Conservation (phyloP, 2,888 invertebrate genomes). For the Diplazon laetatorius region DNA sequence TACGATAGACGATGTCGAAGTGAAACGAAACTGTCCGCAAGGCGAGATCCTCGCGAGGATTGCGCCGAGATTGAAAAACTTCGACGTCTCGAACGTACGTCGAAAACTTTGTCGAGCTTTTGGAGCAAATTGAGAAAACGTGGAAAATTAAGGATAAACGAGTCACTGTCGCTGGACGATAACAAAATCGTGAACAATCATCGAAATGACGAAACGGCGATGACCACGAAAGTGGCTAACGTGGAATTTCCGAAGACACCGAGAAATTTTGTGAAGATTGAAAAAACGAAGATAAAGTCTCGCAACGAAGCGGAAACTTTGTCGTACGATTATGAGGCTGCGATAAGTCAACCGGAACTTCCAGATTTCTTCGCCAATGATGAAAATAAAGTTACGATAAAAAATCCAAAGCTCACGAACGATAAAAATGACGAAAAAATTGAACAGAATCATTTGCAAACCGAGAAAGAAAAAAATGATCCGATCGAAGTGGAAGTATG, state of each 20-base stretch:
- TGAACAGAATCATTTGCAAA: neutral
- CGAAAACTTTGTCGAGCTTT: conserved; percentile 65
- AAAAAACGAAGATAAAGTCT: conserved; percentile 35
- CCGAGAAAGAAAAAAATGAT: neutral
- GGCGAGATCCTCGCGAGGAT: conserved; percentile 55
- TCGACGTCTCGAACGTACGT: conserved; percentile 41
- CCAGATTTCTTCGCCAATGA: conserved; percentile 55
- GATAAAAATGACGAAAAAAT: neutral
- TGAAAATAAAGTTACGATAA: neutral
- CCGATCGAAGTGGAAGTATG: neutral
- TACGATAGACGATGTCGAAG: conserved; percentile 58
- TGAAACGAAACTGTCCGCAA: conserved; percentile 59
- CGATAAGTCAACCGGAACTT: conserved; percentile 69
- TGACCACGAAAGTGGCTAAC: conserved; percentile 64
- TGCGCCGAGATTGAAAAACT: conserved; percentile 27
- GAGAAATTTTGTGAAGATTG: conserved; percentile 40
- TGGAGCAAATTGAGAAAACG: conserved; percentile 67
- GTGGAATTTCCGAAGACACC: conserved; percentile 56
- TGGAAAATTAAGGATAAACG: conserved; percentile 41
- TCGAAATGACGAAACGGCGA: conserved; percentile 68
- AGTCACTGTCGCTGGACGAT: conserved; percentile 9
- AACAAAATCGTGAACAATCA: conserved; percentile 24
- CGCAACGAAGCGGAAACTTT: conserved; percentile 41
- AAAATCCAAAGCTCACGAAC: conserved; percentile 4
- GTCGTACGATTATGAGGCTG: conserved; percentile 69